These are phyloP conservation scores for Aphelenchoides fujianensis DNA, from an alignment of 1,140 invertebrate genomes.

Conservation along the genomic window DNA sequence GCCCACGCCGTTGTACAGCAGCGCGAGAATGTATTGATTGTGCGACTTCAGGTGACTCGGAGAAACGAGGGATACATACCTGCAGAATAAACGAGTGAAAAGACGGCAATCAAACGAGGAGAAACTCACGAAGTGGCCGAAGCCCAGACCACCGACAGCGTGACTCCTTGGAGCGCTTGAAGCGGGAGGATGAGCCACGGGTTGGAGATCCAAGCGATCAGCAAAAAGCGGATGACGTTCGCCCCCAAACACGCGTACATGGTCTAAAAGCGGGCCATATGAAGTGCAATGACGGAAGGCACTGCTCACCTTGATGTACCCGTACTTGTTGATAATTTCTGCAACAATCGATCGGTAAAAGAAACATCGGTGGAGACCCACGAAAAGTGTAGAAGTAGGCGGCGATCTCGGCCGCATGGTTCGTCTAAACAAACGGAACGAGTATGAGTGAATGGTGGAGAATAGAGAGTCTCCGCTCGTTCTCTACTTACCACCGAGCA, in stretches of 20 bases:
- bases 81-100: too few species aligned
- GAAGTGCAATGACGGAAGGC: not conserved
- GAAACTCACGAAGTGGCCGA: slow-evolving; percentile 48
- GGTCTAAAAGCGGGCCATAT: slow-evolving; percentile 38
- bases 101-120: too few species aligned
- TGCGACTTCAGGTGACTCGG: slow-evolving; percentile 41
- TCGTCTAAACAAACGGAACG: too few species aligned
- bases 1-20: slow-evolving; percentile 44
- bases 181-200: slow-evolving; percentile 46
- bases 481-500: slow-evolving; percentile 97
- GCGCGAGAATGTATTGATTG: slow-evolving; percentile 40
- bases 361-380: not conserved
- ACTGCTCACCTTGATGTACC: slow-evolving; percentile 78
- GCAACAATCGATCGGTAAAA: not conserved
- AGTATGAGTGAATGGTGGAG: too few species aligned
- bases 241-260: slow-evolving; percentile 45
- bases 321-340: slow-evolving; percentile 82
- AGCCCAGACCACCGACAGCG: slow-evolving; percentile 40
- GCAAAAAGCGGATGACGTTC: slow-evolving; percentile 45
- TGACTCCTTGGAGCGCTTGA: slow-evolving; percentile 42
- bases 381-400: slow-evolving; percentile 94
- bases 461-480: too few species aligned
- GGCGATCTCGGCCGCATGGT: slow-evolving; percentile 96
- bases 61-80: slow-evolving; percentile 49
- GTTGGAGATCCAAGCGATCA: slow-evolving; percentile 49